Evolutionary conservation across 2,113 vertebrate species (phyloP).

Genomic region (Rhineura floridana): DNA sequence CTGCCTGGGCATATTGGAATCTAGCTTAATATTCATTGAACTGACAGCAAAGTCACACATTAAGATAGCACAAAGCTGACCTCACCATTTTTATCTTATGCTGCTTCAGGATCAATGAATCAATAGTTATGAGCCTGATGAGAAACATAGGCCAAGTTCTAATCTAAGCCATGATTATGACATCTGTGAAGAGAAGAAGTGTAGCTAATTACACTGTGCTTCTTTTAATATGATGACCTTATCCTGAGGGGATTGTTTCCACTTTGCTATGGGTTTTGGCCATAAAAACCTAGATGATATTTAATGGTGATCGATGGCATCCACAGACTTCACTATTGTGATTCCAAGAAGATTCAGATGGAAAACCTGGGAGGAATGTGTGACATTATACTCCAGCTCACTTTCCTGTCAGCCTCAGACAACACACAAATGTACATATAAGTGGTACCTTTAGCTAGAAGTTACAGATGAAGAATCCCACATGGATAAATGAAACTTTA

Average conservation of each 20-base stretch:
- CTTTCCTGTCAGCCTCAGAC: too few species aligned
- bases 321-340: background rate
- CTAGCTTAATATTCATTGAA: background rate
- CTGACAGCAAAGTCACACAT: background rate
- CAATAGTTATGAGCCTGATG: background rate
- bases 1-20: background rate
- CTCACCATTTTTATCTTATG: background rate
- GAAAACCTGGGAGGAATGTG: background rate
- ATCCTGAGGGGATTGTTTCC: background rate
- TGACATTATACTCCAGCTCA: too few species aligned
- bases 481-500: background rate
- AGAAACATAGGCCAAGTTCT: background rate
- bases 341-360: background rate
- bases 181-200: background rate
- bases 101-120: background rate
- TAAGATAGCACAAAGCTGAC: constrained; percentile 13
- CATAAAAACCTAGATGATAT: background rate
- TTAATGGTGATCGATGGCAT: background rate
- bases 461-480: background rate
- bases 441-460: background rate
- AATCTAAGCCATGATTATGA: background rate
- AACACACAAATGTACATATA: background rate
- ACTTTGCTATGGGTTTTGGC: background rate
- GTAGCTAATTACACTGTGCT: rapidly evolving
- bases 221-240: rapidly evolving